Percentiles rank a stretch among this genome's conserved stretches.
Evolutionary conservation across 2,113 vertebrate species (phyloP).

Genomic region (Mustela lutreola): DNA sequence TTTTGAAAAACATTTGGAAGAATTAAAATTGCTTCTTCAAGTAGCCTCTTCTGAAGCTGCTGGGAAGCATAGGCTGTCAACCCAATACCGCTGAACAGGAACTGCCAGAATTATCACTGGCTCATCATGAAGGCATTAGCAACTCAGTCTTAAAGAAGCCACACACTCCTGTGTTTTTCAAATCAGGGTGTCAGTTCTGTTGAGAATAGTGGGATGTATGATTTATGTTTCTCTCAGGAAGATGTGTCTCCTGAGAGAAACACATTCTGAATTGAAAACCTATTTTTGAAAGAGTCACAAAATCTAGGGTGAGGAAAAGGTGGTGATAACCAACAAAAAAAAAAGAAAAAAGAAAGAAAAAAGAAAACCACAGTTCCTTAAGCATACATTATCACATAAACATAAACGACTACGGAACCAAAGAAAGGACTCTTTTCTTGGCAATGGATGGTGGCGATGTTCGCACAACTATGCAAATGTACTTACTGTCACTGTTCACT

Average conservation of each 20-base stretch:
- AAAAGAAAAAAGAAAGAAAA: background rate
- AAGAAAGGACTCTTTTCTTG: background rate
- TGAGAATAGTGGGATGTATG: background rate
- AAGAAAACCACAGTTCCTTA: background rate
- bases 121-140: background rate
- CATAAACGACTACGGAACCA: background rate
- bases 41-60: background rate
- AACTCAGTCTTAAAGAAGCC: background rate
- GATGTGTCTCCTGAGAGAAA: background rate
- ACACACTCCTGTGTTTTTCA: background rate
- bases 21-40: background rate
- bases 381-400: background rate
- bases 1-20: background rate
- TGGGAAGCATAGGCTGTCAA: background rate
- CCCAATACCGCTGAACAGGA: background rate
- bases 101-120: background rate
- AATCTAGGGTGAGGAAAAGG: background rate
- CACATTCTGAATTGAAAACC: background rate
- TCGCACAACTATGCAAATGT: background rate
- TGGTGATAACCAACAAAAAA: background rate
- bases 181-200: background rate
- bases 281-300: conserved; percentile 47
- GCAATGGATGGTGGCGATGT: background rate
- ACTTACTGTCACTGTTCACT: background rate
- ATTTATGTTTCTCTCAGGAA: background rate